Conservation (phyloP, 2,797 vertebrate species). For the Rhinichthys osculus region DNA sequence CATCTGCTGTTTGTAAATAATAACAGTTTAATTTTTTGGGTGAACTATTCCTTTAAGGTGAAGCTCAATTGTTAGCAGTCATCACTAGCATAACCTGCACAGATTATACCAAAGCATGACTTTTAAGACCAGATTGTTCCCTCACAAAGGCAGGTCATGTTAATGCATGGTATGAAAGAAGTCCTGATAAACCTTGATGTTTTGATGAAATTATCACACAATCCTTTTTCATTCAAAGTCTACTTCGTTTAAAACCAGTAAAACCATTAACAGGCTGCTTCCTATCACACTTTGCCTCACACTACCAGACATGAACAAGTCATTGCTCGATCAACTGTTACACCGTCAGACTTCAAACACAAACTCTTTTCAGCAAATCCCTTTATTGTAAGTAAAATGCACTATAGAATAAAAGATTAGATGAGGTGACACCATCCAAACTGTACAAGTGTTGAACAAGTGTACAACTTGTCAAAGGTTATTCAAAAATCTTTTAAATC, state of each 20-base stretch:
- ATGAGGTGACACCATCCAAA: conserved; percentile 20
- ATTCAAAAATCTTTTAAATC: conserved; percentile 2
- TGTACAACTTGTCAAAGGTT: conserved; percentile 17
- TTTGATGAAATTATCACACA: conserved; percentile 12
- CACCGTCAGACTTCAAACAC: conserved; percentile 15
- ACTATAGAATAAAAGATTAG: conserved; percentile 37
- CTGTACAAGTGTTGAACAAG: conserved; percentile 23
- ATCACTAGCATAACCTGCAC: conserved; percentile 45
- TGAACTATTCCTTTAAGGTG: conserved; percentile 31
- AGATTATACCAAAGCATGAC: conserved; percentile 64
- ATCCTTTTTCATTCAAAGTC: neutral
- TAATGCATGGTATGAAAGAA: conserved; percentile 56
- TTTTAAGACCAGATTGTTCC: conserved; percentile 34
- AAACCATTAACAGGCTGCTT: conserved; percentile 15
- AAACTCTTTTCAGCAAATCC: conserved; percentile 43
- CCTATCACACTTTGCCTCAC: conserved; percentile 23
- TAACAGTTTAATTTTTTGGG: neutral
- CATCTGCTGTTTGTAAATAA: conserved; percentile 4
- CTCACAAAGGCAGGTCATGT: conserved; percentile 30
- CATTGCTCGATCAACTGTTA: conserved; percentile 42
- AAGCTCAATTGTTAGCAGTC: neutral
- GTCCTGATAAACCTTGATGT: conserved; percentile 34
- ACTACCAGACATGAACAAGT: conserved; percentile 22
- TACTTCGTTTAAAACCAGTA: conserved; percentile 13
- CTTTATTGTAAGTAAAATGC: conserved; percentile 52